These are phyloP conservation scores for Corapipo altera DNA, from an alignment of 2,113 vertebrate genomes.

Conservation along the genomic window DNA sequence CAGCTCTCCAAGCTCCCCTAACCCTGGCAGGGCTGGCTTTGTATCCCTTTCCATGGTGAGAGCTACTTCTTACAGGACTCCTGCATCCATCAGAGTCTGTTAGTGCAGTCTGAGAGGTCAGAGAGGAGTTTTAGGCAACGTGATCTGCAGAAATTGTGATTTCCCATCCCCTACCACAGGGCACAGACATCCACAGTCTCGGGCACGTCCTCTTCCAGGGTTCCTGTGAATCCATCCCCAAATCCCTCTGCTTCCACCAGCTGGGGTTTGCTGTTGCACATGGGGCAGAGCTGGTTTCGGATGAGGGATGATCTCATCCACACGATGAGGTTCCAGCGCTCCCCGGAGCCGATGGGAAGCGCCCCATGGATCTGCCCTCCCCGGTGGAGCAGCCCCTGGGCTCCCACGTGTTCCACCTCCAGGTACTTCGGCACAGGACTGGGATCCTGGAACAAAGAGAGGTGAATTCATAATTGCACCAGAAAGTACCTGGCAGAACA, in stretches of 20 bases:
- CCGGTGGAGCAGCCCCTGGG: constrained; percentile 85
- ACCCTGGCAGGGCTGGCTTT: background rate
- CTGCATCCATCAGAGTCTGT: background rate
- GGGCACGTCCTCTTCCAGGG: rapidly evolving
- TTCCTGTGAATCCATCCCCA: constrained; percentile 87
- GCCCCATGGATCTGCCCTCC: constrained; percentile 95
- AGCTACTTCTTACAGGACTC: background rate
- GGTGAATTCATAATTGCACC: rapidly evolving
- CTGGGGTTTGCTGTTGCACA: constrained; percentile 82
- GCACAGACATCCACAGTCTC: constrained; percentile 47
- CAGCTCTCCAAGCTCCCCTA: background rate
- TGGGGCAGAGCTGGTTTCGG: constrained; percentile 89
- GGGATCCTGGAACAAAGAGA: constrained; percentile 74
- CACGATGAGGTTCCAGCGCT: constrained; percentile 93
- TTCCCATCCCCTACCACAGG: background rate
- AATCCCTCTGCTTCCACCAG: constrained; percentile 82
- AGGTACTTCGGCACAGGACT: constrained; percentile 72
- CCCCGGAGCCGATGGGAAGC: constrained; percentile 83
- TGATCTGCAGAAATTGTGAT: rapidly evolving
- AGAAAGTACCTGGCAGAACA: background rate
- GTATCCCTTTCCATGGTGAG: background rate
- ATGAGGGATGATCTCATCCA: constrained; percentile 89
- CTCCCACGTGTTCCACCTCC: constrained; percentile 81
- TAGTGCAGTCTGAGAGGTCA: background rate
- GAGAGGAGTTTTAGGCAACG: background rate